Percentiles rank a stretch among this genome's conserved stretches.
These are phyloP conservation scores for Drosophila pseudotakahashii DNA, from an alignment of 2,888 invertebrate species.

Conservation along the genomic window DNA sequence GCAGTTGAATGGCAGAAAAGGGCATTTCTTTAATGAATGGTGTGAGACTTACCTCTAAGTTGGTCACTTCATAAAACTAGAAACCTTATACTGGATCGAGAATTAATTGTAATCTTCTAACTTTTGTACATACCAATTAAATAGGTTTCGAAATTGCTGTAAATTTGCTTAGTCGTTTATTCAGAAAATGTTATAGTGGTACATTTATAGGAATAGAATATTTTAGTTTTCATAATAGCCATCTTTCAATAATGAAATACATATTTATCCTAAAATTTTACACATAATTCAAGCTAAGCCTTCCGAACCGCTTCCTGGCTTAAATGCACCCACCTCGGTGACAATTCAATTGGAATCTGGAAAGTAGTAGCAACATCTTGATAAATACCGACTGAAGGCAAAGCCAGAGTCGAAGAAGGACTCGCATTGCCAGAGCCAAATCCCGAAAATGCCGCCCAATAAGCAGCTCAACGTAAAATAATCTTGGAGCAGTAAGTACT, in stretches of 20 bases:
- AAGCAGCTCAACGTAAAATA: constrained; percentile 66
- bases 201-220: too few species aligned
- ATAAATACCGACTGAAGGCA: constrained; percentile 15
- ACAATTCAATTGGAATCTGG: constrained; percentile 35
- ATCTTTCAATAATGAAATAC: not conserved
- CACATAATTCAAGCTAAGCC: constrained; percentile 3
- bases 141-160: not conserved
- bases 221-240: too few species aligned
- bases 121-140: too few species aligned
- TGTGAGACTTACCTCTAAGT: constrained; percentile 1
- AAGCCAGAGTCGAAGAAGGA: constrained; percentile 3
- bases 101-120: too few species aligned
- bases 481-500: constrained; percentile 72
- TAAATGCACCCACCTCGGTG: constrained; percentile 23
- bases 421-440: constrained; percentile 32
- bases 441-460: constrained; percentile 50
- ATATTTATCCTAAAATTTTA: not conserved
- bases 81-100: too few species aligned
- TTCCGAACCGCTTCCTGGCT: constrained; percentile 5
- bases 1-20: not conserved
- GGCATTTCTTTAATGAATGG: not conserved
- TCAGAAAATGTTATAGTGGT: too few species aligned
- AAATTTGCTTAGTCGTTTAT: not conserved
- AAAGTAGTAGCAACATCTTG: constrained; percentile 32
- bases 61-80: constrained; percentile 9